A percentile compares a stretch with the other conserved stretches of the same genome.
Conservation (phyloP, 1,140 invertebrate species). For the Heliothis subflexa region DNA sequence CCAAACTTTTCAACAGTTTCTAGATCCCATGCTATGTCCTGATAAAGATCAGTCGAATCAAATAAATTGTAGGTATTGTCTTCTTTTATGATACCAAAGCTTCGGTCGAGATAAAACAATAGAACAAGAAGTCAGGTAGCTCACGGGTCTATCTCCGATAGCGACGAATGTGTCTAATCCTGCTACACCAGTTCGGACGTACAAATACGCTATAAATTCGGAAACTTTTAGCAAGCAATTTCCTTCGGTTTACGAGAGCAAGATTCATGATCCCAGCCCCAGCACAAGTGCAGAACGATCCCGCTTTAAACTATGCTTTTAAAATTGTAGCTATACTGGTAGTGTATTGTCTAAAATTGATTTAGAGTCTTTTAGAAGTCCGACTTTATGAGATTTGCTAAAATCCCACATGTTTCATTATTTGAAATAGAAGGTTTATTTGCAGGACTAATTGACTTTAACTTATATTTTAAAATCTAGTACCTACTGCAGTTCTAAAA, state of each 20-base stretch:
- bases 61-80: not conserved
- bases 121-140: conserved; percentile 19
- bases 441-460: not conserved
- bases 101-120: not conserved
- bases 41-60: not conserved
- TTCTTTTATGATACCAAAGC: not conserved
- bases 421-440: not conserved
- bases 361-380: conserved; percentile 8
- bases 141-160: conserved; percentile 2
- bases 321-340: conserved; percentile 47
- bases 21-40: no score
- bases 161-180: conserved; percentile 61
- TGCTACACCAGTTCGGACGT: conserved; percentile 52
- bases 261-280: conserved; percentile 63
- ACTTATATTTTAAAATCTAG: no score
- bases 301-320: conserved; percentile 58
- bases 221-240: conserved; percentile 75
- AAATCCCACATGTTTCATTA: not conserved
- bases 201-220: conserved; percentile 75
- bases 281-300: conserved; percentile 44
- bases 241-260: conserved; percentile 65
- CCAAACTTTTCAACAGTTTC: no score
- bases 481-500: no score
- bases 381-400: conserved; percentile 17
- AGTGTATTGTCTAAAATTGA: conserved; percentile 40